These are phyloP conservation scores for Arenaria interpres DNA, from an alignment of 2,113 vertebrate species.

Conservation along the genomic window DNA sequence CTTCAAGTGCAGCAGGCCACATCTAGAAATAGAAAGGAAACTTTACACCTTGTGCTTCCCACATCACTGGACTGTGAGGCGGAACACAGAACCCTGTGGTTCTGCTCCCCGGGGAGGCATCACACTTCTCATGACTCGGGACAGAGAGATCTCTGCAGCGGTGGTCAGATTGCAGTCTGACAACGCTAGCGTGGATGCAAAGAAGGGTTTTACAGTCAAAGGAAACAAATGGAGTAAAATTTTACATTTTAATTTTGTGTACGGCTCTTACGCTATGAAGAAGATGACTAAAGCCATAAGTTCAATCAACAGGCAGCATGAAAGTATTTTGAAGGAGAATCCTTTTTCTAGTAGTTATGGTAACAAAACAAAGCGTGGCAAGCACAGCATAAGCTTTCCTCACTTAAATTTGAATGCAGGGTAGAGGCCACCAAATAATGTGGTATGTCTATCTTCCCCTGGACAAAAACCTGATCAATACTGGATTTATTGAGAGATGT, in stretches of 20 bases:
- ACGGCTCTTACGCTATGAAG: accelerated
- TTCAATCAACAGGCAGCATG: background rate
- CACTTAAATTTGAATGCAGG: background rate
- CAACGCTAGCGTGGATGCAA: background rate
- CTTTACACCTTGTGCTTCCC: background rate
- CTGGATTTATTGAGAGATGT: background rate
- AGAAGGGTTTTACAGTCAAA: background rate
- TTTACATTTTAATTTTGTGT: background rate
- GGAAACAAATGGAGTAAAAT: background rate
- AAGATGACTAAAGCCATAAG: background rate
- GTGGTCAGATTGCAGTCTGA: background rate
- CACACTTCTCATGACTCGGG: background rate
- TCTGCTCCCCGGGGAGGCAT: background rate
- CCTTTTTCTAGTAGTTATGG: background rate
- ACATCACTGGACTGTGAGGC: background rate
- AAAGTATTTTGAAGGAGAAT: background rate
- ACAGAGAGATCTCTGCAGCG: background rate
- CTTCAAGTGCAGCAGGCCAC: background rate
- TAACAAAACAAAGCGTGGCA: background rate
- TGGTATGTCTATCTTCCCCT: background rate
- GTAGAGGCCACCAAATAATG: background rate
- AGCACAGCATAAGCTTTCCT: background rate
- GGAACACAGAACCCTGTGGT: background rate
- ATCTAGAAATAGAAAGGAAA: background rate
- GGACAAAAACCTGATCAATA: background rate